phyloP scores from a whole-genome alignment of 2,113 vertebrate species.

The Cnemophilus loriae region DNA sequence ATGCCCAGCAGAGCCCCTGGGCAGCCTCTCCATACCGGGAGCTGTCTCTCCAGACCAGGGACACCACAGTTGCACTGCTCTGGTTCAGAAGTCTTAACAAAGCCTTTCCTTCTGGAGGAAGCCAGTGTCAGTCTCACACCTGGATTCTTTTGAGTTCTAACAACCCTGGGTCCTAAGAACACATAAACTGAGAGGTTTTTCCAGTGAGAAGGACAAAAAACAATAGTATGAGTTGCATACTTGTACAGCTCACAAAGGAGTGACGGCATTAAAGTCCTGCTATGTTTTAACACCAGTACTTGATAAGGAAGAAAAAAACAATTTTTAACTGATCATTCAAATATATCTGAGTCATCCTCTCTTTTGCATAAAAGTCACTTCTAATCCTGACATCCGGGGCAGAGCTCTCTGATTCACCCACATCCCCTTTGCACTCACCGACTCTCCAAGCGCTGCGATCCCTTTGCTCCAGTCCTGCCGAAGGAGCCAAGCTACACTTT shows the following conservation, averaged over 20 bases:
- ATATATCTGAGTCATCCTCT: conserved; percentile 30
- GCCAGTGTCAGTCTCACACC: not conserved
- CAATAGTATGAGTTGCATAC: not conserved
- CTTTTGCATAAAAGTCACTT: not conserved
- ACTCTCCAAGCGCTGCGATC: not conserved
- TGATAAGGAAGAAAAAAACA: not conserved
- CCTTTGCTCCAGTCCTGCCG: not conserved
- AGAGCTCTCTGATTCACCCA: conserved; percentile 5
- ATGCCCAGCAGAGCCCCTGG: not conserved
- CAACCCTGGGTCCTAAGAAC: not conserved
- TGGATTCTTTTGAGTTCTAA: not conserved
- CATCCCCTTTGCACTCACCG: not conserved
- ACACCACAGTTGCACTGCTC: not conserved
- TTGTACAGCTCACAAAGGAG: not conserved
- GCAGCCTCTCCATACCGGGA: not conserved
- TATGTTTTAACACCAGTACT: not conserved
- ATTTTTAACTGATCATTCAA: conserved; percentile 20
- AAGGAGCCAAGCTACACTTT: not conserved
- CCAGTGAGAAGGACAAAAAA: not conserved
- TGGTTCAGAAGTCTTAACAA: not conserved
- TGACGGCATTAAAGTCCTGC: not conserved
- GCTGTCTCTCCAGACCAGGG: not conserved
- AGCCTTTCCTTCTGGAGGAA: not conserved
- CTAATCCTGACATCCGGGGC: conserved; percentile 23
- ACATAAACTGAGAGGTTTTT: not conserved